Evolutionary conservation across 2,797 vertebrate species (phyloP), one percentile per base, ranked within the genome.

Genomic region (Crax fasciolata): DNA sequence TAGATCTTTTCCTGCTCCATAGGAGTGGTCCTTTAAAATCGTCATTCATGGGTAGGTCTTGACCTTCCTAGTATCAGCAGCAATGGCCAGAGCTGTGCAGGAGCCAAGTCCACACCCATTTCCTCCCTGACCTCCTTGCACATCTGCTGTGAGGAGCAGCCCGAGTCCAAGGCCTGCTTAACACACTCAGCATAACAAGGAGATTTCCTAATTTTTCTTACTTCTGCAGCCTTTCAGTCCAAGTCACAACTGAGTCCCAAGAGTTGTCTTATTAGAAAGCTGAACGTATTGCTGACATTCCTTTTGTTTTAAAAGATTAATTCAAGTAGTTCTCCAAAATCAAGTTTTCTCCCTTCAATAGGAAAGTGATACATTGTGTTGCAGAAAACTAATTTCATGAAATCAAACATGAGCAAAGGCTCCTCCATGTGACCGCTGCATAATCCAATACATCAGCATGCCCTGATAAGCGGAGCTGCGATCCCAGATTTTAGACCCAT

Each of bases 401-500:
- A 87, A 87, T 66, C 54, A 91, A 86, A 55, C 30, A 66, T 46
- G 68, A 72, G 17, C 52, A 75, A 92, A 78, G 35, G 24, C 19
- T 84, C 35, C 11, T 24, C 38, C 62, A 58, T 35, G 61, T 80
- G 75, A 75, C 27, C 81, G 77, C 49, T 84, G 35, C 55, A 87
- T 91, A 96, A 93, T 96, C 84, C 87, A 76, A 38, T 70, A 95
- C 84, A 86, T 78, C 86, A 92, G 48, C 61, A 81, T 21, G 58
- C 32, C 78, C 74, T 86, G 80, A 96, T 96, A 96, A 96, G 46
- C 52, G 54, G 35, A 93, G 21, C 32, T 76, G 72, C 58, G 71
- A 71, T 91, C 59, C 87, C 63, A 78, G 77, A 35, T 91, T 97
- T 94, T 92, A 96, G 92, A 95, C 66, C 76, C 89, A 95, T 90